Evolutionary conservation across 2,113 vertebrate genomes (phyloP), one percentile per base, ranked within the genome.

Genomic region (Scolopax mira): DNA sequence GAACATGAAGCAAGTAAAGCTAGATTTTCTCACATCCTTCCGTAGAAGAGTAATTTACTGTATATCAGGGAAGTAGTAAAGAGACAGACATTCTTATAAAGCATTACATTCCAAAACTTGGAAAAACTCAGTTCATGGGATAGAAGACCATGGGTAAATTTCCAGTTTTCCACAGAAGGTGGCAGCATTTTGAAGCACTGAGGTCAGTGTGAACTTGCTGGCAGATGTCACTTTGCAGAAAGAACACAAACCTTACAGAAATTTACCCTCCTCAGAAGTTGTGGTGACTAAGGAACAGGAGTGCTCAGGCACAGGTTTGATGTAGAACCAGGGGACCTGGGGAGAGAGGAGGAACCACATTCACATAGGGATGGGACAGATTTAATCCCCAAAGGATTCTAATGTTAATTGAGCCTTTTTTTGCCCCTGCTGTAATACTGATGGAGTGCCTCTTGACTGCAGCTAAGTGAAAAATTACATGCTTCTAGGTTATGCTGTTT

Each of bases 151-250:
- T 22, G 28, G 37, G 64, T 66, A 49, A 28, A 85, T 79, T 88
- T 83, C 91, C 74, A 58, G 24, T 60, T 89, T 83, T 83, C 71
- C 85, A 66, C 91, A 51, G 91, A 77, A 94, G 85, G 87, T 94
- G 95, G 93, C 91, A 97, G 95, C 81, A 66, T 89, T 82, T 54
- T 74, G 95, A 82, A 89, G 73, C 67, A 10, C 28, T 62, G 41
- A n/a, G 51, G n/a, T 49, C 66, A 13, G 22, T 5, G 10, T 41
- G 55, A 42, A 39, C 37, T 79, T 48, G 37, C 12, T 35, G 13
- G 57, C 35, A 55, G 41, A 74, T 48, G 42, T 44, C 39, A 22
- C 21, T 48, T 23, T 9, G 18, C 54, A 70, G 54, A 19, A 70
- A 65, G 42, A 67, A 27, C 6, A 28, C 13, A 28, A 61, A 44